Base-by-base conservation (phyloP, 1,140 invertebrate species). In the Sminthurinus signatus region DNA sequence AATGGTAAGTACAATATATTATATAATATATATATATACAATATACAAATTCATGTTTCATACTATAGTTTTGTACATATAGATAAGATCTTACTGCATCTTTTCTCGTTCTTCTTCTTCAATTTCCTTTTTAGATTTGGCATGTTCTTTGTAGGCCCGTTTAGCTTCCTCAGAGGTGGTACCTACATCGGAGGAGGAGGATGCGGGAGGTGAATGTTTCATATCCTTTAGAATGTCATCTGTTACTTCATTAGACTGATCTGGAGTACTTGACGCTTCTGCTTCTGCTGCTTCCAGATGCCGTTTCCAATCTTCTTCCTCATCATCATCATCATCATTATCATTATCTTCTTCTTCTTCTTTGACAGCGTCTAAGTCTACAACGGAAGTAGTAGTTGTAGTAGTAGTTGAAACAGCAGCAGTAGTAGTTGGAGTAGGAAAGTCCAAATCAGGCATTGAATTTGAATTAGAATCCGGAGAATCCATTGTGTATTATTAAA, bases 51-150 rank as follows among this genome's bases (percentile, higher is more conserved):
- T n/a, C n/a, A n/a, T n/a, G n/a, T n/a, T n/a, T n/a, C n/a, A n/a
- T n/a, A n/a, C n/a, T n/a, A n/a, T n/a, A n/a, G n/a, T n/a, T n/a
- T n/a, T n/a, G n/a, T n/a, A n/a, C n/a, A 1, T 27, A 46, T 58
- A 46, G 21, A 36, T 57, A 56, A 52, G 19, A 66, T 84, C 84
- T 80, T 78, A 91, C 88, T 92, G 89, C 90, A 93, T 93, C 74
- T 88, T 89, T 76, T 93, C 90, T 68, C 91, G 78, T 76, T 93
- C 90, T 73, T 93, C 90, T 75, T 93, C 89, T 76, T 93, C 89
- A 2, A 92, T 73, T 77, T 93, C 89, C 66, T 86, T 87, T 75
- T 86, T 88, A 67, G 19, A 29, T 61, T 58, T 66, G 2, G 48
- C 46, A 29, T 51, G n/a, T 43, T 61, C 58, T 23, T 57, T 56